Percentiles rank a stretch among this genome's conserved stretches.
Conservation (phyloP, 2,888 invertebrate species). For the Scelioninae gen. 1 region DNA sequence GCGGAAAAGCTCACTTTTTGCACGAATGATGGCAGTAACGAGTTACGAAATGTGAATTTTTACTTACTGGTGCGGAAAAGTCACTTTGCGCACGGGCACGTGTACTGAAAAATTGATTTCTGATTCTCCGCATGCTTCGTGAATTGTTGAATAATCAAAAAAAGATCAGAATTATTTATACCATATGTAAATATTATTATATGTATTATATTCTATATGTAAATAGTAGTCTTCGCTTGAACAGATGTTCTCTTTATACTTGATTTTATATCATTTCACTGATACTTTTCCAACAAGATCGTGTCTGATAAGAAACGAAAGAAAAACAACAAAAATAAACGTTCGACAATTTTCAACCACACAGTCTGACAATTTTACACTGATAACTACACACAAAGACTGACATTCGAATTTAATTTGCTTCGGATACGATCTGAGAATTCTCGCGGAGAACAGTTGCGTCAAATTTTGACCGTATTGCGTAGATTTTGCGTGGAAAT, state of each 20-base stretch:
- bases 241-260: constrained; percentile 44
- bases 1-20: too few relatives aligned
- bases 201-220: constrained; percentile 67
- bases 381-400: constrained; percentile 57
- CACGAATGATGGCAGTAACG: too few relatives aligned
- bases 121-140: constrained; percentile 61
- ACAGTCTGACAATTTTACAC: constrained; percentile 56
- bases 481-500: too few relatives aligned
- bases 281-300: constrained; percentile 18
- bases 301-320: constrained; percentile 11
- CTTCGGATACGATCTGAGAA: constrained; percentile 12
- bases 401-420: constrained; percentile 64
- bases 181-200: constrained; percentile 64
- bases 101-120: too few relatives aligned
- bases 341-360: constrained; percentile 30
- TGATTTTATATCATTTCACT: constrained; percentile 21
- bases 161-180: constrained; percentile 69
- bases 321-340: constrained; percentile 7
- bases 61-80: too few relatives aligned
- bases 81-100: too few relatives aligned
- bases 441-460: neutral
- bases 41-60: too few relatives aligned
- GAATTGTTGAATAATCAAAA: constrained; percentile 67
- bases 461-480: too few relatives aligned
- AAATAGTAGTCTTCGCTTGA: constrained; percentile 67